A percentile compares a stretch with the other conserved stretches of the same genome.
Conservation (phyloP, 2,888 invertebrate species). For the Choristoneura rosaceana region DNA sequence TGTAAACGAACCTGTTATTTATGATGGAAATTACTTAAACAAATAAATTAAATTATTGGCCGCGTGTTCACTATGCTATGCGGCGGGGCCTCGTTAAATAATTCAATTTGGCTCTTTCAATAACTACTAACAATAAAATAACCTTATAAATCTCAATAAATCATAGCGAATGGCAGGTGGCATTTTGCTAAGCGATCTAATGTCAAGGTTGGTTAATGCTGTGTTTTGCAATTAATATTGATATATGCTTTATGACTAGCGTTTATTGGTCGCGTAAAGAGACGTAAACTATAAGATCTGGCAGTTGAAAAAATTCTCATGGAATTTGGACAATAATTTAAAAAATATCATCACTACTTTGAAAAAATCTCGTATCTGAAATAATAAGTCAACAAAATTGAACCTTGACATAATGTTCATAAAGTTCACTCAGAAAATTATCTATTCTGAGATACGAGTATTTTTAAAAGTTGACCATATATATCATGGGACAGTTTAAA, state of each 20-base stretch:
- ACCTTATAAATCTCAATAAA: conserved; percentile 18
- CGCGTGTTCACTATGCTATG: conserved; percentile 48
- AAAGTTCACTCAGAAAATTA: too few species aligned
- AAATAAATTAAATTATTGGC: conserved; percentile 69
- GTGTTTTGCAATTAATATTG: conserved; percentile 21
- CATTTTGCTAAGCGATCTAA: conserved; percentile 22
- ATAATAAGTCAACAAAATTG: too few species aligned
- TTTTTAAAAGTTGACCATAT: too few species aligned
- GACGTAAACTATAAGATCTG: too few species aligned
- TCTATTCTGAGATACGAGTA: too few species aligned
- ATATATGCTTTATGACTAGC: not conserved
- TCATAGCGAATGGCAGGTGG: conserved; percentile 29
- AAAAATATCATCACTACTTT: too few species aligned
- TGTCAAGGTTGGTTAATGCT: conserved; percentile 35
- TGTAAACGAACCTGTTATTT: conserved; percentile 57
- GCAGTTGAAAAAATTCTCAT: too few species aligned
- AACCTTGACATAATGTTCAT: too few species aligned
- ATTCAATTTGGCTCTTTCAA: conserved; percentile 65
- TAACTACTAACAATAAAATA: conserved; percentile 18
- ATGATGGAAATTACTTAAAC: conserved; percentile 63
- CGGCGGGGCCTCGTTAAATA: conserved; percentile 64
- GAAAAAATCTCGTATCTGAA: too few species aligned
- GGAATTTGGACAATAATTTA: too few species aligned
- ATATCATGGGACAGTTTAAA: too few species aligned
- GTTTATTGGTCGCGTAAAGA: too few species aligned